Percentiles rank a stretch among this genome's conserved stretches.
Evolutionary conservation across 53 echinoderm and acorn worm genomes (phyloP).

Genomic region (Astropecten irregularis): DNA sequence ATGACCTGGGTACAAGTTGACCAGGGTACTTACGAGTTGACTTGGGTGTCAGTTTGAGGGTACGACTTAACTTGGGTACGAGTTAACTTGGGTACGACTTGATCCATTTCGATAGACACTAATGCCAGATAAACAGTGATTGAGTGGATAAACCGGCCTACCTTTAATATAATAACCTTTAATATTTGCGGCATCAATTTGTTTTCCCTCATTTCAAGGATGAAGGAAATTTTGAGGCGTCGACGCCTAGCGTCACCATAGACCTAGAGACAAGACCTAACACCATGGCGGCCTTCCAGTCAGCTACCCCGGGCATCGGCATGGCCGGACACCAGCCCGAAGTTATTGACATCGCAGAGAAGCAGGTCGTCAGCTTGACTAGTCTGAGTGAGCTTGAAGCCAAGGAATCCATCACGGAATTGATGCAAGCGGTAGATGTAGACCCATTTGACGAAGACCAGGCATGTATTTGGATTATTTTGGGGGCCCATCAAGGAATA

Average conservation of each 20-base stretch:
- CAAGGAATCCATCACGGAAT: conserved; percentile 55
- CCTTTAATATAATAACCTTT: no score
- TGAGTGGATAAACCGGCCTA: no score
- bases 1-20: no score
- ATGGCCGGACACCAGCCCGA: conserved; percentile 16
- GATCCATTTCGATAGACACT: no score
- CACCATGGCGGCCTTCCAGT: conserved; percentile 83
- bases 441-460: conserved; percentile 98
- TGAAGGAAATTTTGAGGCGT: conserved; percentile 75
- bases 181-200: no score
- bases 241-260: conserved; percentile 93
- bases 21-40: no score
- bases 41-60: no score
- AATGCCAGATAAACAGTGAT: no score
- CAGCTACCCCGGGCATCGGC: conserved; percentile 75
- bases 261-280: conserved; percentile 93
- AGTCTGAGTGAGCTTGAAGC: conserved; percentile 75
- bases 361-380: conserved; percentile 76
- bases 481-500: neutral
- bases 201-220: no score
- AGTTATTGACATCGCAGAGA: conserved; percentile 54
- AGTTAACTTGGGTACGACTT: no score
- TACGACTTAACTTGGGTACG: no score
- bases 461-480: conserved; percentile 32
- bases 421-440: conserved; percentile 66